Base-by-base conservation (phyloP, 2,888 invertebrate species). In the Stenodera caucasica region DNA sequence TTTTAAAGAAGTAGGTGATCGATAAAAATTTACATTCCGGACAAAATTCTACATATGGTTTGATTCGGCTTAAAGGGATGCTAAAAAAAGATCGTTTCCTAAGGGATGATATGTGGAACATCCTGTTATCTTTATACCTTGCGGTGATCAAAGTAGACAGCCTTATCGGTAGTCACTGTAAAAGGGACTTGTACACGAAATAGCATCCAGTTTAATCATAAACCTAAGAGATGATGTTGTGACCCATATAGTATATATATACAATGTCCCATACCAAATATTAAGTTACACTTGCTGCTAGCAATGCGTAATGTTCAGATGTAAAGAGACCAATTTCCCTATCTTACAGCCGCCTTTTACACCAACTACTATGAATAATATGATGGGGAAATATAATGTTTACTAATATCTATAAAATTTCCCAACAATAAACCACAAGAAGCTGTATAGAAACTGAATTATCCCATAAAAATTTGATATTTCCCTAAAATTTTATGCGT, bases 191-290 rank as follows among this genome's bases (percentile, higher is more conserved):
- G n/a, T 21, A 63, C 37, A 40, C 18, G 11, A 18, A 40, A 15
- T 18, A 6, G 29, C 52, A 56, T 61, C 32, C 49, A 61, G 59
- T 57, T 60, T 63, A 59, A 59, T 57, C 63, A 57, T 63, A 63
- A 63, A 63, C 26, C 50, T 55, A 53, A 57, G 45, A 61, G 55
- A 55, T 52, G 61, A 57, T 61, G 35, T 14, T 35, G 11, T 45
- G 18, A 23, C 45, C 21, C 6, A 15, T 37, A 15, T 37, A 3
- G 9, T 40, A 18, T 40, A 21, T 57, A 63, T 61, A 26, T 49
- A 40, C 45, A 18, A 58, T 64, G 58, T 58, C 61, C 62, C 60
- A 62, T 49, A 49, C 55, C 61, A 63, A 63, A 67, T 64, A 67
- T 67, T 61, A 64, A 63, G 55, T 67, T 64, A 63, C 59, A 63